Evolutionary conservation across 2,888 invertebrate genomes (phyloP), one percentile per base, ranked within the genome.

Genomic region (Mythimna pallens): DNA sequence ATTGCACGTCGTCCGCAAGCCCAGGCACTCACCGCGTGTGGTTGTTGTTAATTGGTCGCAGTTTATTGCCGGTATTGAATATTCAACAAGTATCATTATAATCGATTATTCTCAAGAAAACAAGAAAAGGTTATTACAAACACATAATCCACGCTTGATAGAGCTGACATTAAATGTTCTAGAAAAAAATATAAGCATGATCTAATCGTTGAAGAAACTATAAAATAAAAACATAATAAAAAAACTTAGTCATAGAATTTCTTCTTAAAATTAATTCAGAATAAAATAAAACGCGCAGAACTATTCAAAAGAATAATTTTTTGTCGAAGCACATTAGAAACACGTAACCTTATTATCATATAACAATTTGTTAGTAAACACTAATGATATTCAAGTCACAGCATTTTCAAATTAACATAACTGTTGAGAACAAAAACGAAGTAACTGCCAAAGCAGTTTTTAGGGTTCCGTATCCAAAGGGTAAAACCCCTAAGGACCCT

Each of bases 321-420:
- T 81, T 66, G 17, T 50, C 9, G n/a, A 20, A 9, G 43, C 17
- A 20, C 40, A 77, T 59, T 63, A 63, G 47, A 58, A 50, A 64
- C 70, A 34, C 10, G 17, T 34, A 47, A 64, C 30, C 40, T 67
- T 20, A 66, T 62, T 54, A 73, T 58, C 66, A 68, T 58, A n/a
- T 34, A 65, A 54, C 65, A 65, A 58, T 74, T 70, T 65, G 75
- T 64, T 66, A 73, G 50, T 63, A 63, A 65, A 66, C 61, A 10
- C 59, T 76, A 77, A 83, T 85, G 71, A 68, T 69, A 47, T 57
- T 30, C 6, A 59, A 75, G 70, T 86, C 75, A 75, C 78, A 82
- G 47, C 63, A 80, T 82, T 78, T 83, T 82, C 63, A 72, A 83
- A 85, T 78, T 74, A 87, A 76, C 77, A 63, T 67, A 73, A 75